Conservation (phyloP, 2,888 invertebrate species). For the Corbicula japonica region DNA sequence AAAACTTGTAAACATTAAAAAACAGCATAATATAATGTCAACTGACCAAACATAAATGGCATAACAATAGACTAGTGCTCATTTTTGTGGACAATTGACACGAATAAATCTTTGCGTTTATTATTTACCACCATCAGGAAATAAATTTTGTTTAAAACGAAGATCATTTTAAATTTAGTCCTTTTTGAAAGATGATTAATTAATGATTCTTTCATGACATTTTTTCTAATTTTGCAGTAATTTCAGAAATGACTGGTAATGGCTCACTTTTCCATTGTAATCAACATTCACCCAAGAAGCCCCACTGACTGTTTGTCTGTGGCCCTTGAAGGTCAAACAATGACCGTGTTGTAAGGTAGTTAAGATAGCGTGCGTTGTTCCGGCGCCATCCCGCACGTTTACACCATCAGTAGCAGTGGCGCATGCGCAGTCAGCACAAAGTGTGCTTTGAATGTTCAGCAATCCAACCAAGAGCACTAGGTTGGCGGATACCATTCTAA, state of each 20-base stretch:
- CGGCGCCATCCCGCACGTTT: slow-evolving; percentile 70
- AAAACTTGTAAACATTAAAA: too few relatives aligned
- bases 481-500: too few relatives aligned
- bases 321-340: slow-evolving; percentile 66
- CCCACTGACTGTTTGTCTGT: slow-evolving; percentile 52
- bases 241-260: too few relatives aligned
- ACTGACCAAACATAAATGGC: too few relatives aligned
- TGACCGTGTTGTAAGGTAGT: slow-evolving; percentile 55
- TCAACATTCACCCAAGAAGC: slow-evolving; percentile 63
- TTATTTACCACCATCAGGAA: background rate
- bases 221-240: too few relatives aligned
- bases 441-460: background rate
- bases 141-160: background rate
- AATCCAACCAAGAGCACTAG: slow-evolving; percentile 1
- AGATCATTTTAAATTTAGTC: too few relatives aligned
- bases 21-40: too few relatives aligned
- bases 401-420: slow-evolving; percentile 72
- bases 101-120: background rate
- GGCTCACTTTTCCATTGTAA: slow-evolving; percentile 54
- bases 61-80: too few relatives aligned
- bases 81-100: too few relatives aligned
- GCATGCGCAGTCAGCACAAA: slow-evolving; percentile 50
- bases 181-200: too few relatives aligned
- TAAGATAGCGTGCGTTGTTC: slow-evolving; percentile 60
- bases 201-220: too few relatives aligned